phyloP scores from a whole-genome alignment of 2,797 vertebrate species.

The Anabacerthia variegaticeps region DNA sequence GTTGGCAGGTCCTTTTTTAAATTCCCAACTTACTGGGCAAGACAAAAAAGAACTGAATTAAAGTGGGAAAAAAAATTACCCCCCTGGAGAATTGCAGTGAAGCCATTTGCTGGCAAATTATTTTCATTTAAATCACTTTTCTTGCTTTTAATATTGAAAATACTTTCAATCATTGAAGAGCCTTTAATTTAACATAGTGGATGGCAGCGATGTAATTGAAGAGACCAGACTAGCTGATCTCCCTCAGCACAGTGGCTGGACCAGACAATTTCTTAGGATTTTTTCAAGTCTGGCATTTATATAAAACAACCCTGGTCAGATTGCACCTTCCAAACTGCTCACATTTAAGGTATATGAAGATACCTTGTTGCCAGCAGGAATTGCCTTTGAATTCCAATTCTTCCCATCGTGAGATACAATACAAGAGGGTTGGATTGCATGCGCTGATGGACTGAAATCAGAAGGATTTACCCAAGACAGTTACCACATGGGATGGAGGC shows the following conservation, averaged over 20 bases:
- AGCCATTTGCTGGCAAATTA: slow-evolving; percentile 27
- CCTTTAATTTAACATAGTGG: slow-evolving; percentile 44
- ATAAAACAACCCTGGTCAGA: not conserved
- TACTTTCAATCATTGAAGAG: slow-evolving; percentile 5
- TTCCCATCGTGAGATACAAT: not conserved
- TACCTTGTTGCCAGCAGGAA: not conserved
- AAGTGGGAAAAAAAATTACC: not conserved
- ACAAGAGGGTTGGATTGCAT: not conserved
- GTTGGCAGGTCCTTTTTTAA: not conserved
- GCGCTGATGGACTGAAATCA: not conserved
- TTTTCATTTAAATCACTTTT: slow-evolving; percentile 51
- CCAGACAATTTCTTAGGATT: not conserved
- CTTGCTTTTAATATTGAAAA: slow-evolving; percentile 50
- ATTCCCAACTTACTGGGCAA: not conserved
- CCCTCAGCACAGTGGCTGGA: not conserved
- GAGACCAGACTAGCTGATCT: slow-evolving; percentile 16
- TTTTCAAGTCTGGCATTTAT: not conserved
- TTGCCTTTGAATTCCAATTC: not conserved
- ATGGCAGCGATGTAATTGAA: not conserved
- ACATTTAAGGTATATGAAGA: not conserved
- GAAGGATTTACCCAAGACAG: not conserved
- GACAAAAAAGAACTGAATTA: not conserved
- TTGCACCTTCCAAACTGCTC: not conserved
- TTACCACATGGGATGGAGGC: slow-evolving; percentile 20
- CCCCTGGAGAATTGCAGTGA: not conserved